phyloP scores from a whole-genome alignment of 2,888 invertebrate species.

The Cryptus viduatorius region DNA sequence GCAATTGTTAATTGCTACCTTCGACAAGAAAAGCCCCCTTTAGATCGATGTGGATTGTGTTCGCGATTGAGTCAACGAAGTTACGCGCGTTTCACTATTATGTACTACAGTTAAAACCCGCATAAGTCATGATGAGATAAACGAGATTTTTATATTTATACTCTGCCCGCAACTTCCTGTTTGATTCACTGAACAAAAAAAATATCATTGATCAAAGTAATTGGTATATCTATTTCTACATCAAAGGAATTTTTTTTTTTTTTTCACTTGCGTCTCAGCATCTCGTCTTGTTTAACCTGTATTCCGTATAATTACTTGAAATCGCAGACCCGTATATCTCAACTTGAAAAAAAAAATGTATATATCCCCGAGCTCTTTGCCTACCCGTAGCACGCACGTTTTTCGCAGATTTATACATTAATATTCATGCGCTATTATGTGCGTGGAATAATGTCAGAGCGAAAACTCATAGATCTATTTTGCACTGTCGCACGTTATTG shows the following conservation, averaged over 20 bases:
- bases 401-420: constrained; percentile 54
- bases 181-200: not conserved
- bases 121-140: not conserved
- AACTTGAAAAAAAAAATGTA: not conserved
- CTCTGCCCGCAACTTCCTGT: not conserved
- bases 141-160: not conserved
- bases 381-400: constrained; percentile 52
- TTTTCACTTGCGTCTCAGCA: not conserved
- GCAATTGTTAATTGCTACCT: constrained; percentile 80
- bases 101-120: constrained; percentile 6
- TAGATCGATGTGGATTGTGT: constrained; percentile 61
- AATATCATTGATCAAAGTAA: not conserved
- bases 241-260: constrained; percentile 11
- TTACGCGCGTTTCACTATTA: constrained; percentile 18
- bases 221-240: not conserved
- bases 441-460: constrained; percentile 38
- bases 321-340: constrained; percentile 41
- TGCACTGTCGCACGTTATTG: constrained; percentile 35
- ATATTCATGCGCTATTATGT: constrained; percentile 53
- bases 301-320: constrained; percentile 37
- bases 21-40: constrained; percentile 61
- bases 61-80: constrained; percentile 41
- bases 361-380: constrained; percentile 33
- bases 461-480: constrained; percentile 49
- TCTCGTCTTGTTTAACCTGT: constrained; percentile 26